These are phyloP conservation scores for Microdon myrmicae DNA, from an alignment of 2,888 invertebrate genomes.

Conservation along the genomic window DNA sequence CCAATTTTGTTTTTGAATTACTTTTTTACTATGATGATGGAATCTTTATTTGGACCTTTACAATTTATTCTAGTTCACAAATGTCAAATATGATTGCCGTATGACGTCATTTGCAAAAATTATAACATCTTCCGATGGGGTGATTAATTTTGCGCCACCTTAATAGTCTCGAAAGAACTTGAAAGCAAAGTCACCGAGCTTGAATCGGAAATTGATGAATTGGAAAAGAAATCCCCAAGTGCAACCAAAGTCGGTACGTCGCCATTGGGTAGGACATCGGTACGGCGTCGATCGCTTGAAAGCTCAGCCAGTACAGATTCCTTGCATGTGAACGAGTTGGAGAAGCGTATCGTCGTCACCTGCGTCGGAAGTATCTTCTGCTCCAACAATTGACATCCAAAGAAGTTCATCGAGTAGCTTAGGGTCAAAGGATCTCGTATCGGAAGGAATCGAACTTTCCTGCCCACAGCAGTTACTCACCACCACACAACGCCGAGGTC, in stretches of 20 bases:
- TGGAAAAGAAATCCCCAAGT: conserved; percentile 68
- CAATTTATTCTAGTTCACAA: too few species aligned
- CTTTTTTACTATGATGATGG: too few species aligned
- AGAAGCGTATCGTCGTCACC: conserved; percentile 75
- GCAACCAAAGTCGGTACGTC: conserved; percentile 10
- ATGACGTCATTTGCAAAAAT: too few species aligned
- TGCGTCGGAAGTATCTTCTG: conserved; percentile 48
- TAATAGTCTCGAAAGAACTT: conserved; percentile 83
- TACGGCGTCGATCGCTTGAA: conserved; percentile 75
- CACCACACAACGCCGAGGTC: too few species aligned
- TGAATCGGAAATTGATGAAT: conserved; percentile 78
- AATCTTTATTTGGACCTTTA: too few species aligned
- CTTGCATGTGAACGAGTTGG: conserved; percentile 81
- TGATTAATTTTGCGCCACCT: too few species aligned
- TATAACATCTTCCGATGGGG: too few species aligned
- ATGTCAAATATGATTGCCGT: too few species aligned
- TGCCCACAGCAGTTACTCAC: too few species aligned
- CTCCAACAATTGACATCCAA: conserved; percentile 53
- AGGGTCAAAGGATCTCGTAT: too few species aligned
- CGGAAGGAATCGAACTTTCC: too few species aligned
- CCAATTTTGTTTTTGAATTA: too few species aligned
- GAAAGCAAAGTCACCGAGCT: conserved; percentile 86
- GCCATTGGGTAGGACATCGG: conserved; percentile 56
- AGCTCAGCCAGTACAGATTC: conserved; percentile 82
- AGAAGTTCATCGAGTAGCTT: conserved; percentile 55